Percentiles rank a stretch among this genome's conserved stretches.
Conservation (phyloP, 2,113 vertebrate genomes). For the Pteruthius melanotis region DNA sequence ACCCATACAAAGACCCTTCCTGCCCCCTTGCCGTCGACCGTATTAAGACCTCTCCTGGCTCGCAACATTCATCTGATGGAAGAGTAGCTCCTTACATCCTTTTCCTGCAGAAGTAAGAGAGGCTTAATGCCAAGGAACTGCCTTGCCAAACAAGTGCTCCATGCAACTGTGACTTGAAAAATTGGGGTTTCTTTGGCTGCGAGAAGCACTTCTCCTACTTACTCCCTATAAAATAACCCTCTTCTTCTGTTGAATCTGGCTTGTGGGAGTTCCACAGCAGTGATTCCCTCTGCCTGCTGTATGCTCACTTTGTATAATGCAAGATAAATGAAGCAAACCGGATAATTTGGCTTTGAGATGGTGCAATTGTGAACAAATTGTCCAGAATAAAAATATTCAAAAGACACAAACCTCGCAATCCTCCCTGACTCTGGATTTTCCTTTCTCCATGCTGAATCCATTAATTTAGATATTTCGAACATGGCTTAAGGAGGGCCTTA, state of each 20-base stretch:
- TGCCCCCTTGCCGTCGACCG: no score
- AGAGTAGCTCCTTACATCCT: not conserved
- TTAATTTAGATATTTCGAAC: not conserved
- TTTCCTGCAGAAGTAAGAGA: not conserved
- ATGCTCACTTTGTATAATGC: not conserved
- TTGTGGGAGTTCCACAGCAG: not conserved
- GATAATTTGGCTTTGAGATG: not conserved
- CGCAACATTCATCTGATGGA: no score
- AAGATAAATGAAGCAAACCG: not conserved
- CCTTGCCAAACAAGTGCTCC: not conserved
- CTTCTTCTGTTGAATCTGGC: not conserved
- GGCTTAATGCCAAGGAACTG: rapidly evolving
- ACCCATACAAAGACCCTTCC: no score
- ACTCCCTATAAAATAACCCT: not conserved
- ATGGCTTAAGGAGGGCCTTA: not conserved
- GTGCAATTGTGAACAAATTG: not conserved
- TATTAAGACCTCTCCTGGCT: no score
- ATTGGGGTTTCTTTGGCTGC: not conserved
- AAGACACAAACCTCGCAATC: not conserved
- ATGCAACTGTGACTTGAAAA: not conserved
- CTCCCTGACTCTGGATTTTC: not conserved
- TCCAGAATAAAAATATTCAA: not conserved
- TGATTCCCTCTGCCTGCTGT: not conserved
- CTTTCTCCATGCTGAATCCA: not conserved
- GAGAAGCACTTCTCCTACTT: not conserved